phyloP scores from a whole-genome alignment of 2,797 vertebrate species.

The Melanotaenia parkinsoni region DNA sequence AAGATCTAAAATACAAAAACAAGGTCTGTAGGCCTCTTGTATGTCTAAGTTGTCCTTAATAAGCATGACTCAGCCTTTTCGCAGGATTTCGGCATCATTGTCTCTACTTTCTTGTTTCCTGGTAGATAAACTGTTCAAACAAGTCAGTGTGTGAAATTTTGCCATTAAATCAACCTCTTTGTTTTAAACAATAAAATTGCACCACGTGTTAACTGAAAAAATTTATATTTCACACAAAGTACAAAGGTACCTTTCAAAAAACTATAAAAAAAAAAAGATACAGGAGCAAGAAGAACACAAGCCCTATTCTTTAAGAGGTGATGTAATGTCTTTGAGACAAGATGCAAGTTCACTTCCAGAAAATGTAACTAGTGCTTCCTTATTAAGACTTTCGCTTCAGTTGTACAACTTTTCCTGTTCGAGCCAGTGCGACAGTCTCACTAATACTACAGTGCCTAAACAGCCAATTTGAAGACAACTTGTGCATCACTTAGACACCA shows the following conservation, averaged over 20 bases:
- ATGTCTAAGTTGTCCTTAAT: background rate
- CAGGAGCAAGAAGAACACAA: background rate
- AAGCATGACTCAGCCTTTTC: conserved; percentile 51
- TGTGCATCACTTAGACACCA: background rate
- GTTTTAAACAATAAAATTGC: conserved; percentile 19
- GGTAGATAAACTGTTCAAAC: conserved; percentile 43
- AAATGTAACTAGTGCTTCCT: conserved; percentile 32
- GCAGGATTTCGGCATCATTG: conserved; percentile 1
- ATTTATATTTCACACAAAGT: background rate
- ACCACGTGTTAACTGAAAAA: background rate
- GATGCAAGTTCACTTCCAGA: background rate
- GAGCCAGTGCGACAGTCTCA: conserved; percentile 23
- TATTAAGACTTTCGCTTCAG: background rate
- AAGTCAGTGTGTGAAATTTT: background rate
- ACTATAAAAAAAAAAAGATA: background rate
- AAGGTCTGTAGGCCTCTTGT: background rate
- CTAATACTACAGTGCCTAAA: background rate
- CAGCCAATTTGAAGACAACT: background rate
- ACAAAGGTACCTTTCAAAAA: conserved; percentile 4
- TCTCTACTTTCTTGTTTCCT: conserved; percentile 31
- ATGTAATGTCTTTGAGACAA: conserved; percentile 8
- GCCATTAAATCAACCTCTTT: conserved; percentile 27
- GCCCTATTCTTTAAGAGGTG: conserved; percentile 4
- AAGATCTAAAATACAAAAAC: background rate
- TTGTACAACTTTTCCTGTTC: background rate